These are phyloP conservation scores for Heteromormyrus szaboi DNA, from an alignment of 2,797 vertebrate genomes.

Conservation along the genomic window DNA sequence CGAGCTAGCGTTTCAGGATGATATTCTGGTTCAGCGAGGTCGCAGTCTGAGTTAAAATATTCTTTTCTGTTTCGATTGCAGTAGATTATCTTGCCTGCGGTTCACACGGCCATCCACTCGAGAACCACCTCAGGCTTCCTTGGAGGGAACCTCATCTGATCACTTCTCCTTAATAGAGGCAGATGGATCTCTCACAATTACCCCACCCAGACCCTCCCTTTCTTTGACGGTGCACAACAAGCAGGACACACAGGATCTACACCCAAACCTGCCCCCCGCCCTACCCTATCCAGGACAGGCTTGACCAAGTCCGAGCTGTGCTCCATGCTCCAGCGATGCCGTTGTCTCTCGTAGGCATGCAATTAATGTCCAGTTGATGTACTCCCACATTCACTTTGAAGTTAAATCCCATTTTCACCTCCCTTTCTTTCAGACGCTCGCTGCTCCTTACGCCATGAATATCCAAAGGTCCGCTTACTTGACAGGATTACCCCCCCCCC, in stretches of 20 bases:
- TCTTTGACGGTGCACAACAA: neutral
- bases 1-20: neutral
- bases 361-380: conserved; percentile 27
- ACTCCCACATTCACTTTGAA: conserved; percentile 65
- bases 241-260: neutral
- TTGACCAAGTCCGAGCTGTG: conserved; percentile 11
- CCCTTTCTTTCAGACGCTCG: conserved; percentile 63
- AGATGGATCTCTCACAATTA: conserved; percentile 15
- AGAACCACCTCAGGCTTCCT: neutral
- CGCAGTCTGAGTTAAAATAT: neutral
- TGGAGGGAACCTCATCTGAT: conserved; percentile 8
- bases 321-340: conserved; percentile 17
- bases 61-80: neutral
- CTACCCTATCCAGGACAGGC: neutral
- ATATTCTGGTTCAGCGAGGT: neutral
- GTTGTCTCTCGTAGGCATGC: neutral
- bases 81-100: neutral
- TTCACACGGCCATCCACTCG: neutral
- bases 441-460: conserved; percentile 69
- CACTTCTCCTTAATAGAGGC: neutral
- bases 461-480: conserved; percentile 71
- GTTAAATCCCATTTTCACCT: conserved; percentile 66
- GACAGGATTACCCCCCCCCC: conserved; percentile 50
- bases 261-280: neutral
- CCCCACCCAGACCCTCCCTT: neutral